These are phyloP conservation scores for Elgonia sp. DNA, from an alignment of 2,888 invertebrate species.

Conservation along the genomic window DNA sequence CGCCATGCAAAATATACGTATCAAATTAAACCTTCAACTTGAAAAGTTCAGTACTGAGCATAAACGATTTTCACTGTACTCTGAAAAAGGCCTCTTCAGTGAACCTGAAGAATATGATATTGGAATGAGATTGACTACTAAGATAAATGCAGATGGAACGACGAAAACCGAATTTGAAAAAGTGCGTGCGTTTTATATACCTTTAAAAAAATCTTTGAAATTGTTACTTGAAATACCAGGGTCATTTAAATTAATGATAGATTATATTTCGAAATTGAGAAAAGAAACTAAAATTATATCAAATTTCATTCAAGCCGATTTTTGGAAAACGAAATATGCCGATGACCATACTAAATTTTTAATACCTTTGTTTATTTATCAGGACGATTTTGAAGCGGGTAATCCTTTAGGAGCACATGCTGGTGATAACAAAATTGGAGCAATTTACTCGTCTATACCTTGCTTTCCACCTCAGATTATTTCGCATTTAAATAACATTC, in stretches of 20 bases:
- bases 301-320: conserved; percentile 52
- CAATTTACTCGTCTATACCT: conserved; percentile 9
- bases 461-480: not conserved
- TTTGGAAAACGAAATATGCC: conserved; percentile 40
- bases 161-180: no score
- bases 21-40: no score
- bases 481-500: conserved; percentile 19
- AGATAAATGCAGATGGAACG: no score
- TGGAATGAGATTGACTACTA: no score
- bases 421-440: conserved; percentile 30
- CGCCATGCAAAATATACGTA: no score
- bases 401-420: conserved; percentile 38
- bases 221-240: conserved; percentile 56
- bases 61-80: no score
- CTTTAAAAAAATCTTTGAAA: no score
- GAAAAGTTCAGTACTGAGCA: no score
- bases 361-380: conserved; percentile 53
- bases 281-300: conserved; percentile 36
- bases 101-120: no score
- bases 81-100: no score
- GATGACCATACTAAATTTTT: conserved; percentile 14
- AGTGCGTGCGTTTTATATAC: no score
- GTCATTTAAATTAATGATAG: conserved; percentile 29
- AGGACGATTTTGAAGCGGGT: conserved; percentile 35
- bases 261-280: conserved; percentile 35